Conservation (phyloP, 2,113 vertebrate species). For the Corythoichthys intestinalis region DNA sequence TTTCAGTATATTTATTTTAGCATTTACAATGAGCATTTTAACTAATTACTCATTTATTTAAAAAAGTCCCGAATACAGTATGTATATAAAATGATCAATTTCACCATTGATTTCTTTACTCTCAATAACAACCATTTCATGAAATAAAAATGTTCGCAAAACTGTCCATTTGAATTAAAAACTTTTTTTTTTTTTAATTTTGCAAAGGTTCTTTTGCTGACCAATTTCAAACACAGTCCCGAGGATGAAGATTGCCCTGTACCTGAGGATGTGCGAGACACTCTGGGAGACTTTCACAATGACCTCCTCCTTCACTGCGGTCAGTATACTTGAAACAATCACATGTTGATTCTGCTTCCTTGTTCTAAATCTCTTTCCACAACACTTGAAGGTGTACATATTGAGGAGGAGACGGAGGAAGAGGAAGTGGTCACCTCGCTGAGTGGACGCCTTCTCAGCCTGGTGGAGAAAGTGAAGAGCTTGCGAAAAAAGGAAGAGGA, state of each 20-base stretch:
- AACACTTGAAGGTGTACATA: conserved; percentile 75
- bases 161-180: not conserved
- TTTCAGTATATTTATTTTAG: no score
- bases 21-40: no score
- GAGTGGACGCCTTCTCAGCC: conserved; percentile 75
- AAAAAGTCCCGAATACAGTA: no score
- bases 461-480: conserved; percentile 80
- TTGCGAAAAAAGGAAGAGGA: conserved; percentile 75
- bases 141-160: not conserved
- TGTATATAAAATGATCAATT: no score
- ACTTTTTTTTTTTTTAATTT: not conserved
- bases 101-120: not conserved
- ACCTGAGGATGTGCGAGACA: conserved; percentile 78
- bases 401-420: conserved; percentile 80
- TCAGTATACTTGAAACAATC: conserved; percentile 56
- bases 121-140: not conserved
- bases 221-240: conserved; percentile 78
- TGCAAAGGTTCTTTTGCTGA: conserved; percentile 83
- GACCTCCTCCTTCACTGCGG: conserved; percentile 87
- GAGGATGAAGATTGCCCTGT: conserved; percentile 83
- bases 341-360: not conserved
- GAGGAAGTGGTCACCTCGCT: conserved; percentile 80
- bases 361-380: not conserved
- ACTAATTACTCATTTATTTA: no score
- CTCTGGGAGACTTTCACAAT: conserved; percentile 79